Evolutionary conservation across 2,888 invertebrate species (phyloP).

Genomic region (Dendrolimus pini): DNA sequence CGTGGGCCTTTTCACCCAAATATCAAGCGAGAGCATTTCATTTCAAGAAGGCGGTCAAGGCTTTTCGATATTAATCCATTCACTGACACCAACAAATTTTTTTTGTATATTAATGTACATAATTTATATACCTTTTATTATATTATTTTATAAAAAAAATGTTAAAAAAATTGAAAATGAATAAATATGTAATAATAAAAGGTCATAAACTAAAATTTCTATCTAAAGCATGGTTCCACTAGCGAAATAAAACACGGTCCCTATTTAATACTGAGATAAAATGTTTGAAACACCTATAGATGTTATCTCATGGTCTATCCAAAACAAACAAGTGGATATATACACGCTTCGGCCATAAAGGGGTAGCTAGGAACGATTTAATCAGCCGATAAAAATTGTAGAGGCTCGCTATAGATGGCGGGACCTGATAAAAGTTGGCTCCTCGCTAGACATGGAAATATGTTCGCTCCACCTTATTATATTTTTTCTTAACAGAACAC

Average conservation of each 20-base stretch:
- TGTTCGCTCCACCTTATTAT: not conserved
- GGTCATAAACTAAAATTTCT: not conserved
- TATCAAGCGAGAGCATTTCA: too few species aligned
- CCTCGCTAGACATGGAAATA: constrained; percentile 11
- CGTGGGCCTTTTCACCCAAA: too few species aligned
- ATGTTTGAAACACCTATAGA: constrained; percentile 32
- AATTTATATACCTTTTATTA: too few species aligned
- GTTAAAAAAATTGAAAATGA: too few species aligned
- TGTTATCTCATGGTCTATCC: constrained; percentile 36
- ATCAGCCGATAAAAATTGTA: constrained; percentile 66
- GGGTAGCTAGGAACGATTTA: constrained; percentile 65
- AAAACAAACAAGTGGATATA: constrained; percentile 52
- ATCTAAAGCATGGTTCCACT: not conserved
- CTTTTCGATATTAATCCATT: too few species aligned
- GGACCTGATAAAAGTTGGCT: constrained; percentile 35
- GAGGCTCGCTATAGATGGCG: constrained; percentile 49
- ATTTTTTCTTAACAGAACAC: too few species aligned
- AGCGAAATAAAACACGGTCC: constrained; percentile 10
- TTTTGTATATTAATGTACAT: too few species aligned
- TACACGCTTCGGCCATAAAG: constrained; percentile 46
- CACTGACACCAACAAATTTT: too few species aligned
- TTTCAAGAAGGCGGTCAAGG: too few species aligned
- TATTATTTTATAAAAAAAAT: too few species aligned
- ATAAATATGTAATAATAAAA: too few species aligned
- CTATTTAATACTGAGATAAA: constrained; percentile 26